Conservation (phyloP, 2,888 invertebrate species). For the Desoria tigrina region DNA sequence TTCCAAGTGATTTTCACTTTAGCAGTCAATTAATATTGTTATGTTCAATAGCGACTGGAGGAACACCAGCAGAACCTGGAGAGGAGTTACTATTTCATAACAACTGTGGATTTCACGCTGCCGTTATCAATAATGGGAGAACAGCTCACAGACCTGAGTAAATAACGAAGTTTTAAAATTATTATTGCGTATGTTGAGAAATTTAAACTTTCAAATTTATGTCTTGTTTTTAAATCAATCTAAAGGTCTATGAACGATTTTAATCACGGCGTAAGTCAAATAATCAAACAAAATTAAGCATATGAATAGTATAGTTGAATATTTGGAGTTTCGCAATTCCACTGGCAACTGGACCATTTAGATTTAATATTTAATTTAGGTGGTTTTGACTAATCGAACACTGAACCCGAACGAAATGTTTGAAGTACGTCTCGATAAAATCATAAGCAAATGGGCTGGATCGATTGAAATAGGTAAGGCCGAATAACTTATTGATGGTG, state of each 20-base stretch:
- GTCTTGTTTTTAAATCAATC: too few relatives aligned
- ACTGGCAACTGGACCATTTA: neutral
- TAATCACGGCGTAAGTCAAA: constrained; percentile 73
- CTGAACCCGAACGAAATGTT: constrained; percentile 85
- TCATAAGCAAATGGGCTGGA: constrained; percentile 92
- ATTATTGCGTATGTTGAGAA: neutral
- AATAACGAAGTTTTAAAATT: constrained; percentile 20
- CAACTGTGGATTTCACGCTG: constrained; percentile 88
- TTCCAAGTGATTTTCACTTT: neutral
- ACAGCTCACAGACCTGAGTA: constrained; percentile 91
- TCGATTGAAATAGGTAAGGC: constrained; percentile 70
- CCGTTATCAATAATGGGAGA: constrained; percentile 84
- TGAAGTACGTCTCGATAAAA: constrained; percentile 85
- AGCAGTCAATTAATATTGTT: neutral
- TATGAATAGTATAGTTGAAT: neutral
- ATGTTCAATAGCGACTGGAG: neutral
- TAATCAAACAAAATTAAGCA: constrained; percentile 56
- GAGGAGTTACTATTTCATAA: constrained; percentile 80
- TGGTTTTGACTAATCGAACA: constrained; percentile 79
- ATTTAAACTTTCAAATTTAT: constrained; percentile 48
- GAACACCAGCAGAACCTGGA: constrained; percentile 57
- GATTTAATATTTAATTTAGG: constrained; percentile 17
- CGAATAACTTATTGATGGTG: neutral
- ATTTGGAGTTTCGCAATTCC: too few relatives aligned
- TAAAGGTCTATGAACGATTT: constrained; percentile 87